Percentiles rank a stretch among this genome's conserved stretches.
Conservation (phyloP, 2,113 vertebrate species). For the Brachypteracias leptosomus region DNA sequence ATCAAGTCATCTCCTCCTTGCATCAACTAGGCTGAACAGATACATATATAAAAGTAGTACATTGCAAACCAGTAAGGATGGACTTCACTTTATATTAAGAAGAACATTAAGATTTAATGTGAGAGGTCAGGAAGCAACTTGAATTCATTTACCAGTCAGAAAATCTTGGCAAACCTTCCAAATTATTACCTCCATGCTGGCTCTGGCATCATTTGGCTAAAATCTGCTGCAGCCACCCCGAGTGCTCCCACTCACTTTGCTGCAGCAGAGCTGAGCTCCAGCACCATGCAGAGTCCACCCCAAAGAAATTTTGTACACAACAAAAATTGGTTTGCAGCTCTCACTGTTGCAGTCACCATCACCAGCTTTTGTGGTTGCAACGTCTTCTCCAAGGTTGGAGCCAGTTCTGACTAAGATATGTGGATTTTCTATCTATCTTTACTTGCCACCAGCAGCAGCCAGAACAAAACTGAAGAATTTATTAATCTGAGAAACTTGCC, state of each 20-base stretch:
- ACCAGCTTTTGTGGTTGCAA: neutral
- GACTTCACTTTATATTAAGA: neutral
- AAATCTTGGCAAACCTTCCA: neutral
- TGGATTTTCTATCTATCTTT: neutral
- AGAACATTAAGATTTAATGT: neutral
- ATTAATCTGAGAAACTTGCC: neutral
- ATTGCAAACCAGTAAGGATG: neutral
- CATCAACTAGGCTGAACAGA: neutral
- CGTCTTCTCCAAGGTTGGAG: neutral
- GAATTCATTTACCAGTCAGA: neutral
- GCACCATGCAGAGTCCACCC: neutral
- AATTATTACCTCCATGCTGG: neutral
- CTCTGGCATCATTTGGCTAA: neutral
- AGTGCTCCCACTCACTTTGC: rapidly evolving
- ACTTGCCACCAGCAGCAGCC: neutral
- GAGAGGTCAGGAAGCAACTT: neutral
- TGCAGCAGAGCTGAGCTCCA: rapidly evolving
- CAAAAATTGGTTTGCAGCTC: neutral
- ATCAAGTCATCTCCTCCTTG: neutral
- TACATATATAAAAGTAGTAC: rapidly evolving
- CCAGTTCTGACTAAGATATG: neutral
- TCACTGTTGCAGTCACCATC: neutral
- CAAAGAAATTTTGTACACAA: too few relatives aligned
- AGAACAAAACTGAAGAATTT: neutral
- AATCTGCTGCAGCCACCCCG: neutral